Evolutionary conservation across 2,113 vertebrate genomes (phyloP), one percentile per base, ranked within the genome.

Genomic region (Chunga burmeisteri): DNA sequence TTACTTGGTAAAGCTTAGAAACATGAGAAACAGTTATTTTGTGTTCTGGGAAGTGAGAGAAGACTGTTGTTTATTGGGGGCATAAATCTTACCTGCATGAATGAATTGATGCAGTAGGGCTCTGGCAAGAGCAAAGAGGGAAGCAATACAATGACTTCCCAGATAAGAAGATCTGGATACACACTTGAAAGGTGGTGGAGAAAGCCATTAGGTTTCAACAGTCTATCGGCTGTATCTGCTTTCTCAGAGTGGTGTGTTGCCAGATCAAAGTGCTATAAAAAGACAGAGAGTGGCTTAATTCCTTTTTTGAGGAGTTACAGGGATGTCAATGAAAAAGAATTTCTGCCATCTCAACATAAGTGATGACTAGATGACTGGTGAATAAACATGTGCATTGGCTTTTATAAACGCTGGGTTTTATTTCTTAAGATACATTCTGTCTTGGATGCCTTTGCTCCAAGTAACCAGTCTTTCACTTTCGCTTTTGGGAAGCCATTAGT

Each of bases 51-150:
- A 80, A 50, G 55, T 15, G 63, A 70, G 38, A 38, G 32, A 53
- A 86, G 17, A 40, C 13, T 9, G 6, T 53, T 47, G 27, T 50
- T 92, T 90, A 88, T 81, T 74, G 63, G 59, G 77, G 72, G 71
- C 72, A 71, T 96, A 95, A 96, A 93, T 21, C 55, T 66, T 8
- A 26, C 52, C 25, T 40, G 38, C 0, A 1, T 30, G 36, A 94
- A 66, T 3, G 25, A 34, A 10, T 6, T 27, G 59, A 40, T 75
- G 70, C 47, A 23, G 21, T 8, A n/a, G 58, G 29, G 55, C 14
- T 83, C 81, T 86, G 90, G 92, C 90, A 96, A 94, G 46, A 96
- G 30, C 55, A 96, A 96, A 94, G 88, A 96, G 38, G 68, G 89
- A 86, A 95, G 58, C 42, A 77, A 53, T 68, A 19, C 66, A 72